phyloP scores from a whole-genome alignment of 1,140 invertebrate genomes.

The Aculops lycopersici region DNA sequence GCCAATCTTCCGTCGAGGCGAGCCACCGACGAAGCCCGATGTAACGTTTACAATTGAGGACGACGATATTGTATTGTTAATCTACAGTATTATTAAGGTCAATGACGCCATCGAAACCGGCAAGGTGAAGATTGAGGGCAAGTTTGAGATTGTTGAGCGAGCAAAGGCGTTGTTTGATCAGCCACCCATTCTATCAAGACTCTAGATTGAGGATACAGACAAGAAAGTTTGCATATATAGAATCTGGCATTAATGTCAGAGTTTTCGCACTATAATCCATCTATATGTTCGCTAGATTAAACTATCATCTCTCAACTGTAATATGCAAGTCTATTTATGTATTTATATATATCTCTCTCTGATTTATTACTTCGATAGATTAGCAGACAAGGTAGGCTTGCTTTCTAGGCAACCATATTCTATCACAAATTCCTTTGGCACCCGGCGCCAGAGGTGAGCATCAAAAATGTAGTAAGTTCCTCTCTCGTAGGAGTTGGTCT shows the following conservation, averaged over 20 bases:
- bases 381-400: too few species aligned
- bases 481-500: slow-evolving; percentile 71
- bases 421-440: slow-evolving; percentile 71
- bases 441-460: slow-evolving; percentile 63
- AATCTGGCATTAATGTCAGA: too few species aligned
- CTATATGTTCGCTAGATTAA: too few species aligned
- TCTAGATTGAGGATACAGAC: too few species aligned
- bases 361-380: too few species aligned
- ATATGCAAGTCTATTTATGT: too few species aligned
- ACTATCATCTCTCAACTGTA: too few species aligned
- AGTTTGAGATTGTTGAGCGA: background rate
- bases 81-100: background rate
- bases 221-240: too few species aligned
- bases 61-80: background rate
- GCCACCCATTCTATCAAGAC: background rate
- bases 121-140: background rate
- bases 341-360: too few species aligned
- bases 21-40: background rate
- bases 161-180: background rate
- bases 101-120: background rate
- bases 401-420: slow-evolving; percentile 90
- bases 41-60: background rate
- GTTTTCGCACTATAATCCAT: too few species aligned
- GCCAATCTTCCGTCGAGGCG: slow-evolving; percentile 7
- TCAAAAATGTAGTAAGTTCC: slow-evolving; percentile 98